A percentile compares a stretch with the other conserved stretches of the same genome.
These are phyloP conservation scores for Caenorhabditis doughertyi DNA, from an alignment of 2,888 invertebrate species.

Conservation along the genomic window DNA sequence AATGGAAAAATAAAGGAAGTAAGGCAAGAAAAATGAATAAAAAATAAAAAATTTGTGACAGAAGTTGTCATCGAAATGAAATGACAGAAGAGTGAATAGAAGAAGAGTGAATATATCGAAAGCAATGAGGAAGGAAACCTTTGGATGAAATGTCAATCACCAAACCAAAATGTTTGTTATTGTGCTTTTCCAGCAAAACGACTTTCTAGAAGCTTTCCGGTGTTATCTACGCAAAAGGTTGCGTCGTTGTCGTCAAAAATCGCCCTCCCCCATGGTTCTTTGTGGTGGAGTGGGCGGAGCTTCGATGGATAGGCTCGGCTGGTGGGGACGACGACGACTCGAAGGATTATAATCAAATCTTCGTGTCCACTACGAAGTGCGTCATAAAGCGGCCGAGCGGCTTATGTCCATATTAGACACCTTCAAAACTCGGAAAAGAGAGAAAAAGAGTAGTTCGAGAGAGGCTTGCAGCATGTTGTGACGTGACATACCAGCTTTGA, in stretches of 20 bases:
- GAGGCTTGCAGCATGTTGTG: constrained; percentile 17
- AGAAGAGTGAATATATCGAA: background rate
- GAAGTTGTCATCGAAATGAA: background rate
- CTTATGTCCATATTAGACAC: constrained; percentile 59
- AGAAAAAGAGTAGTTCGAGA: background rate
- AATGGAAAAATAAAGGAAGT: background rate
- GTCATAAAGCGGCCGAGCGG: constrained; percentile 52
- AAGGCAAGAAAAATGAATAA: background rate
- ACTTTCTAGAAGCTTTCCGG: constrained; percentile 11
- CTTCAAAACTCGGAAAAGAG: constrained; percentile 28
- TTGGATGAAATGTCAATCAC: constrained; percentile 36
- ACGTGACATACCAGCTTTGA: constrained; percentile 4
- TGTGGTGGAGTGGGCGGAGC: constrained; percentile 38
- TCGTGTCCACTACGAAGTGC: constrained; percentile 63
- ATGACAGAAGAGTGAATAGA: background rate
- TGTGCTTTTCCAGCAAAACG: constrained; percentile 15
- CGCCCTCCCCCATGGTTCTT: constrained; percentile 41
- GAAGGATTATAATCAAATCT: constrained; percentile 68
- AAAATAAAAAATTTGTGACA: background rate
- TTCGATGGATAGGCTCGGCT: background rate
- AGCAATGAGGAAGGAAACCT: constrained; percentile 30
- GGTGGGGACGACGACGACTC: constrained; percentile 29
- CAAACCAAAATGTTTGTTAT: constrained; percentile 29
- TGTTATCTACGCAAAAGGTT: constrained; percentile 51
- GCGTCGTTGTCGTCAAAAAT: constrained; percentile 43